Base-by-base conservation (phyloP, 2,797 vertebrate genomes). In the Harpagifer antarcticus region DNA sequence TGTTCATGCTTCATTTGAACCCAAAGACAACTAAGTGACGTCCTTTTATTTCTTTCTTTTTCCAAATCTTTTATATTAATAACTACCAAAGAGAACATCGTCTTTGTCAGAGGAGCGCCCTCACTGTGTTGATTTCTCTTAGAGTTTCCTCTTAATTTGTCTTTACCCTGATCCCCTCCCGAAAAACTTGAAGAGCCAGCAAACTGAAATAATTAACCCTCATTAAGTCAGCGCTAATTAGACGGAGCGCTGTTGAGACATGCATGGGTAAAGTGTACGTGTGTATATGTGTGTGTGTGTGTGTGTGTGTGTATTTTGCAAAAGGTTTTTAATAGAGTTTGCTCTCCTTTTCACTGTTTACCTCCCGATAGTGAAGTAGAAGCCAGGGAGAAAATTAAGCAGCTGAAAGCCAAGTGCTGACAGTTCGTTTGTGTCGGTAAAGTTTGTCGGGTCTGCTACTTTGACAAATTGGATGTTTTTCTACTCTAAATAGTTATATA, bases 151-250 rank as follows among this genome's bases (percentile, higher is more conserved):
- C 12, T 54, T 59, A 48, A 63, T 87, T 72, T 70, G 17, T 66
- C 37, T 50, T 45, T 48, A 74, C 71, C 55, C 16, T 67, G 4
- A 5, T 54, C 69, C 77, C 44, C 58, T 72, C 33, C 55, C 19
- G 33, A 63, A 88, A 37, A 82, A 79, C 74, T 16, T 86, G 66
- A 78, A 17, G 78, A 76, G 68, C 59, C 55, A 70, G 79, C 71
- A 66, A 70, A 50, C 31, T 72, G 58, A 63, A 70, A 57, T 84
- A 72, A 92, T 86, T 52, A 80, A 53, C 50, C 70, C 57, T 62
- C 75, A 85, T 83, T 83, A 88, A 73, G 74, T 71, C 54, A 3
- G 31, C 11, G 1, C 60, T 83, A 79, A 91, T 91, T 86, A 86
- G 72, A 43, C 45, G 5, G 44, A 31, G 20, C 0, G 5, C n/a